Base-by-base conservation (phyloP, 2,113 vertebrate species). In the Grantiella picta region DNA sequence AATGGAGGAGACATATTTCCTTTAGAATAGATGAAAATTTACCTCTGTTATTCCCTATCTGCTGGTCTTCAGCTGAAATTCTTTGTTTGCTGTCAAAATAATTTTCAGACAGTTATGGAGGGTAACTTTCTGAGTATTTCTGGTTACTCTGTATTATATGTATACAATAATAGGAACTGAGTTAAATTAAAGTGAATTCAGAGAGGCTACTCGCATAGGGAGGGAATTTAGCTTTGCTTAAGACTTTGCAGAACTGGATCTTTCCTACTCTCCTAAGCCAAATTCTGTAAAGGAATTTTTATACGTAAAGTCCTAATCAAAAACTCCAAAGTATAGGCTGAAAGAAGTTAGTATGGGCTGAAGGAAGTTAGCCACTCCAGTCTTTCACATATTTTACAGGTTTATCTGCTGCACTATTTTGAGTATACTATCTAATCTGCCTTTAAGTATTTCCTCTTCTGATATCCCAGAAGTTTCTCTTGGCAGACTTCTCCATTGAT, bases 371-470 rank as follows among this genome's bases (percentile, higher is more conserved):
- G 24, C 47, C 7, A 27, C 20, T 86, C 47, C 20, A 70, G 56
- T 33, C 47, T 85, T 89, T 80, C 88, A 81, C 42, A 40, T 68
- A 60, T 94, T 95, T 91, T 80, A 60, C 33, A 83, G 17, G 42
- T 92, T 96, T 97, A 94, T 96, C 94, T 91, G 35, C 64, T 85
- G 73, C 38, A 87, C 95, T 96, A 90, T 91, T 97, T 92, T 95
- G 69, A 95, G 97, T 82, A 57, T 75, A 77, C 94, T 97, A 97
- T 98, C 98, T 98, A 97, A 98, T 98, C 96, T 97, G 68, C 65
- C 65, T 82, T 73, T 88, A 96, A 97, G 96, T 95, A 96, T 97
- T 97, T 97, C 97, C 97, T 95, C 64, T 76, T 88, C 86, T 85
- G 53, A 31, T 90, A 92, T 95, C 83, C 94, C 96, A 47, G 52